phyloP scores from a whole-genome alignment of 2,797 vertebrate genomes.

The Lerista edwardsae region DNA sequence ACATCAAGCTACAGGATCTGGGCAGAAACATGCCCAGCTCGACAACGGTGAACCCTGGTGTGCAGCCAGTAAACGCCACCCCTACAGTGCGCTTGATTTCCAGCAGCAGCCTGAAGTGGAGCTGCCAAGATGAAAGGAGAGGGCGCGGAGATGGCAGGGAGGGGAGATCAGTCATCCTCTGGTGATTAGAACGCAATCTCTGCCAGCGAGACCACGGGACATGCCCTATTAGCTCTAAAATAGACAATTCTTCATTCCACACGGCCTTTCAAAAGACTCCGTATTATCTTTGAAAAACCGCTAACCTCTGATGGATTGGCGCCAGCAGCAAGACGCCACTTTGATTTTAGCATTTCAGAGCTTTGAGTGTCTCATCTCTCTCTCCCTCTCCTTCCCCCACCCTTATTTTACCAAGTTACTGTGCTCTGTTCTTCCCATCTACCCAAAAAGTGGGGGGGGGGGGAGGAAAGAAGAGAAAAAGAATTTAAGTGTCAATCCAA shows the following conservation, averaged over 20 bases:
- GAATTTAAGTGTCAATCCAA: slow-evolving; percentile 35
- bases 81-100: background rate
- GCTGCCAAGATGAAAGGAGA: slow-evolving; percentile 12
- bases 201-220: slow-evolving; percentile 37
- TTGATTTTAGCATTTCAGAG: background rate
- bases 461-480: slow-evolving; percentile 22
- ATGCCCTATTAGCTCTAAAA: slow-evolving; percentile 53
- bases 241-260: slow-evolving; percentile 30
- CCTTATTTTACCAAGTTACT: slow-evolving; percentile 6
- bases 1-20: no score
- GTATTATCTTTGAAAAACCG: background rate
- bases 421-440: background rate
- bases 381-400: background rate
- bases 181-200: slow-evolving; percentile 37
- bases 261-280: slow-evolving; percentile 1
- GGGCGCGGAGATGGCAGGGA: background rate
- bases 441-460: background rate
- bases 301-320: slow-evolving; percentile 9
- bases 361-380: background rate
- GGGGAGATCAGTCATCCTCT: slow-evolving; percentile 23
- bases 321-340: background rate
- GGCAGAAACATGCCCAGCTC: no score
- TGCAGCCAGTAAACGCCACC: background rate
- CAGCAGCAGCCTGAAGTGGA: background rate
- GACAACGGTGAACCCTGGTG: background rate